These are phyloP conservation scores for Sesamia nonagrioides DNA, from an alignment of 1,140 invertebrate species.

Conservation along the genomic window DNA sequence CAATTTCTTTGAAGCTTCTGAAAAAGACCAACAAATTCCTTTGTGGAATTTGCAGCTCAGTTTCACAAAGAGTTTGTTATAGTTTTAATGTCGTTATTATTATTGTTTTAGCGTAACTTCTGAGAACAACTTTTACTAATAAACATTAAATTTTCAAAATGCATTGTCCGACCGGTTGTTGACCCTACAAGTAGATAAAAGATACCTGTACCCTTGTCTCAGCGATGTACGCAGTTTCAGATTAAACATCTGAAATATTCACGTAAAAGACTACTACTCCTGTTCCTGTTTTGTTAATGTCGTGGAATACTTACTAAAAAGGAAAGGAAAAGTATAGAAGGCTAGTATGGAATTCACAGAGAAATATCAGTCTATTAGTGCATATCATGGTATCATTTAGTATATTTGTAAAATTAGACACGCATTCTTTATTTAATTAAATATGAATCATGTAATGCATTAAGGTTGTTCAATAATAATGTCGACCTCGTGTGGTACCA, in stretches of 20 bases:
- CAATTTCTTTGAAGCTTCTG: conserved; percentile 52
- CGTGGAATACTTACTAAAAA: neutral
- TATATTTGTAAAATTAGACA: too few relatives aligned
- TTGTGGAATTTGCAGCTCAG: conserved; percentile 45
- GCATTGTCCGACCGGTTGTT: conserved; percentile 4
- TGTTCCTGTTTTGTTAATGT: conserved; percentile 18
- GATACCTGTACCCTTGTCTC: conserved; percentile 41
- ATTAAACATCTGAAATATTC: conserved; percentile 41
- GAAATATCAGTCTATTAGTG: too few relatives aligned
- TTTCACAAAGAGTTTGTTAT: conserved; percentile 27
- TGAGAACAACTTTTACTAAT: conserved; percentile 35
- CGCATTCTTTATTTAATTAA: too few relatives aligned
- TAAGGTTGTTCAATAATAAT: too few relatives aligned
- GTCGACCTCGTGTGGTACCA: too few relatives aligned
- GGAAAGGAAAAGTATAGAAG: neutral
- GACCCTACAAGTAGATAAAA: conserved; percentile 6
- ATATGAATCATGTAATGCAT: too few relatives aligned
- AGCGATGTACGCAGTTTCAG: conserved; percentile 24
- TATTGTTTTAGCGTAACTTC: conserved; percentile 38
- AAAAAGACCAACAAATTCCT: conserved; percentile 41
- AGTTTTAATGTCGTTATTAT: conserved; percentile 37
- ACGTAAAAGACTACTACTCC: neutral
- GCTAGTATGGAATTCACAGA: too few relatives aligned
- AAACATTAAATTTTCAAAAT: conserved; percentile 48
- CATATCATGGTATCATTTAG: too few relatives aligned